These are phyloP conservation scores for Pteropus alecto DNA, from an alignment of 2,113 vertebrate genomes.

Conservation along the genomic window DNA sequence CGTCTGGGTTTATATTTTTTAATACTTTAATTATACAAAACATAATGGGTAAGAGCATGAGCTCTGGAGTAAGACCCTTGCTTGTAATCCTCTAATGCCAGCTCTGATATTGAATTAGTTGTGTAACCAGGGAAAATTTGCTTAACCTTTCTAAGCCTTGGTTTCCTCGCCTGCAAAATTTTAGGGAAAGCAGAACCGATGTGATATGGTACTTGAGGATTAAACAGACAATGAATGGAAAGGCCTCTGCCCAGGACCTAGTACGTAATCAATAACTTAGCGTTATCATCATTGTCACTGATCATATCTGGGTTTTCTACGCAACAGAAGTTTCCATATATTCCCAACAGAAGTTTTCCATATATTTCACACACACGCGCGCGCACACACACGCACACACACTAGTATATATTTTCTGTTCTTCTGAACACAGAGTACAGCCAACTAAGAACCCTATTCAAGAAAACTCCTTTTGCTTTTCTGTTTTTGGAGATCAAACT, in stretches of 20 bases:
- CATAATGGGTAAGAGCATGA: neutral
- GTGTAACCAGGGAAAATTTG: neutral
- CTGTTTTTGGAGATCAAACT: neutral
- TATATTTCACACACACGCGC: neutral
- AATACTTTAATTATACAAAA: neutral
- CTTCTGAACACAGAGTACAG: neutral
- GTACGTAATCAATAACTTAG: neutral
- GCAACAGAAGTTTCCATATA: neutral
- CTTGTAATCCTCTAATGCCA: neutral
- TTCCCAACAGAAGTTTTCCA: neutral
- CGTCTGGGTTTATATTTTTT: neutral
- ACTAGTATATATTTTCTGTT: neutral
- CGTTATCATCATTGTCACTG: neutral
- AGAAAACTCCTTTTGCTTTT: conserved; percentile 9
- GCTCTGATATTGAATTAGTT: neutral
- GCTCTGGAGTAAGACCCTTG: neutral
- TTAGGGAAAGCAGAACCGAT: neutral
- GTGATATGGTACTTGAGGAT: neutral
- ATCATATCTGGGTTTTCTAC: neutral
- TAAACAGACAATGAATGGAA: neutral
- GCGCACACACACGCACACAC: neutral
- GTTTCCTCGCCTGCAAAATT: neutral
- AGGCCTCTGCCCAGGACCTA: neutral
- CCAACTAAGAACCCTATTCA: neutral
- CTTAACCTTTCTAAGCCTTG: neutral